Evolutionary conservation across 2,113 vertebrate genomes (phyloP).

Genomic region (Eclectus roratus): DNA sequence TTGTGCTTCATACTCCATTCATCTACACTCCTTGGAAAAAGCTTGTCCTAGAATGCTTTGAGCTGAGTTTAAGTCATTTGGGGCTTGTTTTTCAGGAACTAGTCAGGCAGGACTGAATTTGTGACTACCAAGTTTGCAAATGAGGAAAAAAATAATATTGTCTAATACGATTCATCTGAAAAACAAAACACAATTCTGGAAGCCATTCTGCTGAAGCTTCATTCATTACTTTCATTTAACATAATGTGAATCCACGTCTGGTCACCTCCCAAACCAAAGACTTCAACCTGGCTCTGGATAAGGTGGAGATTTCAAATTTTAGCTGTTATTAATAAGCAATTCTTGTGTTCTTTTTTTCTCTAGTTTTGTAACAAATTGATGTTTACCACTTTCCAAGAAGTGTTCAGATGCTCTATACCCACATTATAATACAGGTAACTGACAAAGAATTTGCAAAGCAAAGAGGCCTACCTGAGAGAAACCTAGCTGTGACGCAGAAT

Average conservation of each 20-base stretch:
- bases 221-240: not conserved
- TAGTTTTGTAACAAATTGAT: not conserved
- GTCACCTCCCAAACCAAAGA: not conserved
- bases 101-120: slow-evolving; percentile 4
- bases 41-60: fast-evolving
- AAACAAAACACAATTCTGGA: not conserved
- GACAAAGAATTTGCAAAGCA: not conserved
- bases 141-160: not conserved
- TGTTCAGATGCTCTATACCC: not conserved
- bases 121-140: slow-evolving; percentile 12
- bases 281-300: not conserved
- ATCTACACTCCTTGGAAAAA: slow-evolving; percentile 1
- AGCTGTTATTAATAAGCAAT: not conserved
- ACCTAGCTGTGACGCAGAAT: not conserved
- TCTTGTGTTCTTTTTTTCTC: not conserved
- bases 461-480: not conserved
- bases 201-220: not conserved
- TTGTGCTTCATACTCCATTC: not conserved
- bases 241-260: not conserved
- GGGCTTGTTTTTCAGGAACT: slow-evolving; percentile 27
- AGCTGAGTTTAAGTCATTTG: slow-evolving; percentile 12
- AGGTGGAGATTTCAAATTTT: not conserved
- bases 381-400: not conserved
- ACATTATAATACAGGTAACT: not conserved
- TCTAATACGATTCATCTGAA: not conserved